Percentiles rank a stretch among this genome's conserved stretches.
These are phyloP conservation scores for Drosophila repletoides DNA, from an alignment of 1,140 invertebrate genomes.

Conservation along the genomic window DNA sequence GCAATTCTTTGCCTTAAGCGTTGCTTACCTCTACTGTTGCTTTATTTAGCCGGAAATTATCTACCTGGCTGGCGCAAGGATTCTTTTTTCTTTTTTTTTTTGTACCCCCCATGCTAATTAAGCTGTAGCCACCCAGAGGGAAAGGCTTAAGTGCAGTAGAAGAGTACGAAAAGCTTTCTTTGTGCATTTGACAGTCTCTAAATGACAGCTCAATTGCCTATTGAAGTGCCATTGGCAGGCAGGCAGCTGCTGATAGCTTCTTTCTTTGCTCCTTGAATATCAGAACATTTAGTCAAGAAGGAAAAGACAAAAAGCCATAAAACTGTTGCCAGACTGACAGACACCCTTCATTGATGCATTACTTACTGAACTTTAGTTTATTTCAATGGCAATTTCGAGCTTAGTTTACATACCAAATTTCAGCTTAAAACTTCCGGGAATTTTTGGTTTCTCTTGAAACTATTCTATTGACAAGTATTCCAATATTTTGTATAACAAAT, in stretches of 20 bases:
- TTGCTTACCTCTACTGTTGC: constrained; percentile 4
- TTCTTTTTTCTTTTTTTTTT: constrained; percentile 7
- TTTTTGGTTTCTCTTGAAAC: too few relatives aligned
- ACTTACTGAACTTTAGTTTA: too few relatives aligned
- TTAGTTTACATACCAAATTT: too few relatives aligned
- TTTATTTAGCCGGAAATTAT: constrained; percentile 53
- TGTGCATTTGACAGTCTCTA: constrained; percentile 63
- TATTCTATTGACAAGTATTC: too few relatives aligned
- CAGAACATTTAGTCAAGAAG: not conserved
- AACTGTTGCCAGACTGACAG: not conserved
- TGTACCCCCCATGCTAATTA: constrained; percentile 42
- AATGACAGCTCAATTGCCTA: constrained; percentile 46
- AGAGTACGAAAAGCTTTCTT: not conserved
- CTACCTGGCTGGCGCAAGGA: constrained; percentile 36
- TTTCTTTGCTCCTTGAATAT: not conserved
- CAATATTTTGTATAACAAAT: too few relatives aligned
- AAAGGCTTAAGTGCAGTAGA: constrained; percentile 41
- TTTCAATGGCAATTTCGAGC: too few relatives aligned
- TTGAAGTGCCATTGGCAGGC: constrained; percentile 58
- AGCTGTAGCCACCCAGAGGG: constrained; percentile 32
- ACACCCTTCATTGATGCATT: too few relatives aligned
- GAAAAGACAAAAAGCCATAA: not conserved
- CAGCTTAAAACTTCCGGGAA: too few relatives aligned
- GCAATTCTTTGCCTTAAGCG: constrained; percentile 26
- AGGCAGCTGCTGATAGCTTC: constrained; percentile 19